Base-by-base conservation (phyloP, 1,140 invertebrate genomes). In the Lycorma delicatula region DNA sequence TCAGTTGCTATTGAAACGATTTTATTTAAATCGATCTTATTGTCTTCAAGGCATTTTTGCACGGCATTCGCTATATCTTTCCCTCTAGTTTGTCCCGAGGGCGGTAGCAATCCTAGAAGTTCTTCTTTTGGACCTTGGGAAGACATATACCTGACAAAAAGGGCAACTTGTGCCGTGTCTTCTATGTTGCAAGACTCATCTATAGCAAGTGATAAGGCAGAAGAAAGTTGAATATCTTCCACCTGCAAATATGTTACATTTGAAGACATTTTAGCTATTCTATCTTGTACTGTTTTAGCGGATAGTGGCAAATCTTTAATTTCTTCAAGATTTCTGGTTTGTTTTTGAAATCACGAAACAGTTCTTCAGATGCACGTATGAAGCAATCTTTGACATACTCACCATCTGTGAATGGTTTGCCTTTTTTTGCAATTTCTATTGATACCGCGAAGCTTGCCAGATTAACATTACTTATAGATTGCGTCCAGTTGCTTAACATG, bases 301-400 rank as follows among this genome's bases (percentile, higher is more conserved):
- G 61, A 67, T 44, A 63, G 48, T 63, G 66, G 60, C 54, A 68
- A 58, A 22, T 66, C 62, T 66, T 66, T 60, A 31, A 64, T 63
- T 64, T 41, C 59, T 66, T 66, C 54, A 64, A 22, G 25, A 67
- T 66, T 49, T 66, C 60, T 59, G 59, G 16, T 67, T 66, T 67
- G 52, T 67, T 67, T 54, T 66, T 65, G 52, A 66, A 68, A 63
- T 66, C 64, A 16, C 62, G 56, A 67, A 67, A 67, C n/a, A 69
- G 61, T 41, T 66, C 66, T 65, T 66, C 62, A 25, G 62, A 64
- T 58, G 58, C 59, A 61, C 27, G 13, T 60, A 67, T 65, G 26
- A 67, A 65, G 41, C 58, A 63, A 56, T 60, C 54, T 67, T 69
- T 70, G 4, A 68, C 50, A 56, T 66, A 66, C 49, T 69, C 60